phyloP scores from a whole-genome alignment of 2,797 vertebrate species.

The Arrhamphus sclerolepis region DNA sequence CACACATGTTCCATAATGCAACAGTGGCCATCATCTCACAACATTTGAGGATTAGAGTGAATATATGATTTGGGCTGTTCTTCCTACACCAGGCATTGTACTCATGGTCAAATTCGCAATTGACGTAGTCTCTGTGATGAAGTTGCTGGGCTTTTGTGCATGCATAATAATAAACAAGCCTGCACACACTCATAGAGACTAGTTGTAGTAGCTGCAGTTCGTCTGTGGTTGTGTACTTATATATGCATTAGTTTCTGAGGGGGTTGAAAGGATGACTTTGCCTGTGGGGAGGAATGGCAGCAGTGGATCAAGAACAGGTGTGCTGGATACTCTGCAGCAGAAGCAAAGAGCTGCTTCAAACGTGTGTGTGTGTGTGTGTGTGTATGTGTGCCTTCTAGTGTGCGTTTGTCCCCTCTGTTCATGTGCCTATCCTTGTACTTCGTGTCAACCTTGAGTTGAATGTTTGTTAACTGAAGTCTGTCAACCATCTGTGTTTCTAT shows the following conservation, averaged over 20 bases:
- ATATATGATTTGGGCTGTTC: constrained; percentile 43
- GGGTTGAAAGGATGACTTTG: constrained; percentile 82
- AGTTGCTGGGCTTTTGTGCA: constrained; percentile 36
- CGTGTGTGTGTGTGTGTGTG: constrained; percentile 7
- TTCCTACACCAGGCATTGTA: constrained; percentile 32
- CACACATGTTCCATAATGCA: constrained; percentile 73
- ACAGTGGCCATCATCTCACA: constrained; percentile 61
- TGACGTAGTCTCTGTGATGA: constrained; percentile 38
- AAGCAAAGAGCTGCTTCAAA: constrained; percentile 64
- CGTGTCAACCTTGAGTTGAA: constrained; percentile 59
- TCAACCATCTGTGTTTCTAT: constrained; percentile 37
- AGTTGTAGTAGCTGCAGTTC: constrained; percentile 60
- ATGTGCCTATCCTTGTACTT: constrained; percentile 51
- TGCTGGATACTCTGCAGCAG: constrained; percentile 49
- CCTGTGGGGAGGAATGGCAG: constrained; percentile 79
- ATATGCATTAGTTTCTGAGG: constrained; percentile 76
- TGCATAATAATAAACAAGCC: constrained; percentile 38
- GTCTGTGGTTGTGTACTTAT: constrained; percentile 68
- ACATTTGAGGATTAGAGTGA: constrained; percentile 55
- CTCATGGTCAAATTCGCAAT: constrained; percentile 43
- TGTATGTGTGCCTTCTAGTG: constrained; percentile 9
- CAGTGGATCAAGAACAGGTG: constrained; percentile 76
- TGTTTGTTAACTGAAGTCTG: constrained; percentile 55
- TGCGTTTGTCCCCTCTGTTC: constrained; percentile 20
- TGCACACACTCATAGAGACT: constrained; percentile 30